Base-by-base conservation (phyloP, 2,888 invertebrate genomes). In the Sminthurides aquaticus region DNA sequence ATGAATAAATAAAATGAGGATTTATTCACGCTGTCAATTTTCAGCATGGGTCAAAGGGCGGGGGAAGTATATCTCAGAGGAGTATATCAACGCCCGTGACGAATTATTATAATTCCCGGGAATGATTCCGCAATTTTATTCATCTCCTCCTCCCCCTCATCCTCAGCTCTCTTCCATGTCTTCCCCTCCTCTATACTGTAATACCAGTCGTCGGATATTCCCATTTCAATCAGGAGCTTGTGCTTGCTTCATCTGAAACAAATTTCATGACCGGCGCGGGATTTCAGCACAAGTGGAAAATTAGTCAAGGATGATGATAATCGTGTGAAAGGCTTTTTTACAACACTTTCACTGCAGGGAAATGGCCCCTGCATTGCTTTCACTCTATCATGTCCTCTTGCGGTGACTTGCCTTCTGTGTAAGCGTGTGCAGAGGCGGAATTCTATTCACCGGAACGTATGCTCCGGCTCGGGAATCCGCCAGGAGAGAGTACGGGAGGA, bases 11-110 rank as follows among this genome's bases (percentile, higher is more conserved):
- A 11, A n/a, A 57, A 26, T 57, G 57, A 26, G 20, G n/a, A 48
- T 43, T 60, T n/a, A 8, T 25, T 49, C 15, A 34, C 5, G 49
- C 49, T 62, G 61, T 62, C 49, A 66, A 49, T 61, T 69, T 62
- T 58, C 68, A n/a, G n/a, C 64, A 67, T 67, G 67, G 71, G 66
- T 72, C 67, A 69, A 67, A 68, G 67, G 68, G 70, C 70, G 70
- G 70, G 72, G 72, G 69, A 34, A 15, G 43, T 34, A 5, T 34
- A n/a, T 34, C 43, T 15, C 8, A 34, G 8, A 34, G 15, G 43
- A 34, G 43, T 15, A 34, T 70, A 72, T 72, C 69, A 69, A 64
- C 68, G 66, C 69, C 70, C 69, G 70, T 72, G 70, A 64, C 72
- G 69, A 72, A 72, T 72, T 70, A 67, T 69, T 48, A 54, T 57